phyloP scores from a whole-genome alignment of 1,140 invertebrate genomes.

The Eciton burchellii region DNA sequence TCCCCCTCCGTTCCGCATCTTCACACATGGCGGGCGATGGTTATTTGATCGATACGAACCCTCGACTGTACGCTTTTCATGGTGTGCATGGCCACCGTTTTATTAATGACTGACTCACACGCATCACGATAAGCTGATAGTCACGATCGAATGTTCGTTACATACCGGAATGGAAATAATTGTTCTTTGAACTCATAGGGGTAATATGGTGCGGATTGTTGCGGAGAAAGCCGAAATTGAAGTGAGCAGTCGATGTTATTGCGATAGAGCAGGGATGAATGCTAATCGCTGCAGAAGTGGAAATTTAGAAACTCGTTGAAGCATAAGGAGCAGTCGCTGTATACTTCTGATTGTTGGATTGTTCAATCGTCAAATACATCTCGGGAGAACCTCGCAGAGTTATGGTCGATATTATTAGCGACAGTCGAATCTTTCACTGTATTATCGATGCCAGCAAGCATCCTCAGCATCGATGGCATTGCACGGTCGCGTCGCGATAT shows the following conservation, averaged over 20 bases:
- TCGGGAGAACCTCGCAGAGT: no score
- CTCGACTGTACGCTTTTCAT: constrained; percentile 65
- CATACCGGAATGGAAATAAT: constrained; percentile 38
- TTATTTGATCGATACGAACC: constrained; percentile 78
- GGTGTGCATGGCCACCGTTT: constrained; percentile 64
- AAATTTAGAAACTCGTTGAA: no score
- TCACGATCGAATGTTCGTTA: constrained; percentile 59
- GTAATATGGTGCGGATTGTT: constrained; percentile 5
- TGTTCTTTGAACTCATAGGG: constrained; percentile 48
- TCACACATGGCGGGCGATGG: constrained; percentile 69
- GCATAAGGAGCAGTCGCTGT: no score
- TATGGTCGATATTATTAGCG: no score
- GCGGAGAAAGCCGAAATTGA: not conserved
- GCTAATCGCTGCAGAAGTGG: no score
- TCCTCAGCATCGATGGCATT: no score
- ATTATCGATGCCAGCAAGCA: no score
- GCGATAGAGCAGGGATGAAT: no score
- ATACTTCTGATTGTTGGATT: no score
- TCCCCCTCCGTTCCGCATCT: constrained; percentile 58
- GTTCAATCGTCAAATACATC: no score
- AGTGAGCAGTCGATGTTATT: no score
- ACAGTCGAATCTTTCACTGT: no score
- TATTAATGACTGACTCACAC: constrained; percentile 75
- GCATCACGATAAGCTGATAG: constrained; percentile 73
- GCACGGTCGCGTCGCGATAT: not conserved